These are phyloP conservation scores for Ciconia maguari DNA, from an alignment of 2,113 vertebrate genomes.

Conservation along the genomic window DNA sequence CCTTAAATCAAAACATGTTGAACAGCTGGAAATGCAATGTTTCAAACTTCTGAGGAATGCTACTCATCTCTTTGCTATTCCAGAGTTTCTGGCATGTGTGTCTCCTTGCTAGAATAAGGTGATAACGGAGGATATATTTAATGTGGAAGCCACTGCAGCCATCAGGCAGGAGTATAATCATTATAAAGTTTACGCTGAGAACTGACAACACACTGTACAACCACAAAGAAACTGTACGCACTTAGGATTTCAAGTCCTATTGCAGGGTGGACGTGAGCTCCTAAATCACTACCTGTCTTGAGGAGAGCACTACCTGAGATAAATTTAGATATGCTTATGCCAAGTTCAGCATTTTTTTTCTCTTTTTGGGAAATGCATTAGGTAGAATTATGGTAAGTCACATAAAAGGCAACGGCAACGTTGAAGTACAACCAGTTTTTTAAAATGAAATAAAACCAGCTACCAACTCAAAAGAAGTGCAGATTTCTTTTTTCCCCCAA, in stretches of 20 bases:
- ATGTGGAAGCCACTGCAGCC: neutral
- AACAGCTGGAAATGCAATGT: neutral
- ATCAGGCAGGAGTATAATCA: neutral
- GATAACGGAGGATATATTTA: neutral
- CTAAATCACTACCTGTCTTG: neutral
- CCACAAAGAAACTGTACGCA: neutral
- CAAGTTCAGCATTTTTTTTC: neutral
- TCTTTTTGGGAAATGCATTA: neutral
- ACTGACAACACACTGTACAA: neutral
- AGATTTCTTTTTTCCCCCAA: rapidly evolving
- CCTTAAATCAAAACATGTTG: neutral
- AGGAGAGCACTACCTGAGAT: neutral
- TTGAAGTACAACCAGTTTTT: neutral
- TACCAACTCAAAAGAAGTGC: neutral
- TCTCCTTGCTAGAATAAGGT: neutral
- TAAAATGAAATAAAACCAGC: neutral
- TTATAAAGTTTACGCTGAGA: neutral
- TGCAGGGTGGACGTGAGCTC: neutral
- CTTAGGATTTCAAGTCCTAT: neutral
- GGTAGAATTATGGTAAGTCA: neutral
- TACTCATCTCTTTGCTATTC: neutral
- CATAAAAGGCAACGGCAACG: neutral
- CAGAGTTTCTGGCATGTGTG: neutral
- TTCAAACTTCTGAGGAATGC: neutral
- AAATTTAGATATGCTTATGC: neutral